Conservation (phyloP, 2,797 vertebrate genomes). For the Muscicapa comitata region DNA sequence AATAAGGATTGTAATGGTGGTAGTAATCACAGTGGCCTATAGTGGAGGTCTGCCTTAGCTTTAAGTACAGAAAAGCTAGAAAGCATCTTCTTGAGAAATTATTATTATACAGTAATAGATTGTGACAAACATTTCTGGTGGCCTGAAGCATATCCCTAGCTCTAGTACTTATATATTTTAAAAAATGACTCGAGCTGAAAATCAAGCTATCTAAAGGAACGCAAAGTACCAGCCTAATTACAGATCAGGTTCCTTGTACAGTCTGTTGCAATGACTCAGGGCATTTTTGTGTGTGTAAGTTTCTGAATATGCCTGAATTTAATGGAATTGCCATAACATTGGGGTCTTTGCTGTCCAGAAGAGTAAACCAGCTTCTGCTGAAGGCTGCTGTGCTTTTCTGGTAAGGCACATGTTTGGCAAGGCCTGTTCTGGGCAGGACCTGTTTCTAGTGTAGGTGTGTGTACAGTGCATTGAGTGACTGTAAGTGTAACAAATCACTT, state of each 20-base stretch:
- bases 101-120: neutral
- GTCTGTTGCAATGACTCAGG: neutral
- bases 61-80: neutral
- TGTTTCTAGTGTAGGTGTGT: neutral
- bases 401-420: neutral
- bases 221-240: neutral
- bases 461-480: neutral
- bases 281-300: neutral
- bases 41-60: neutral
- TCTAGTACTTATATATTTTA: neutral
- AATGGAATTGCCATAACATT: neutral
- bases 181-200: neutral
- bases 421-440: neutral
- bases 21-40: neutral
- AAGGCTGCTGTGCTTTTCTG: neutral
- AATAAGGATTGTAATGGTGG: neutral
- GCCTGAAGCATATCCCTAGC: neutral
- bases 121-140: neutral
- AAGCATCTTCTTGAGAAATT: neutral
- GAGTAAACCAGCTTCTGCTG: neutral
- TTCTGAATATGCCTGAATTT: neutral
- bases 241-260: neutral
- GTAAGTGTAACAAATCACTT: neutral
- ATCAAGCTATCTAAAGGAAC: neutral
- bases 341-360: neutral